Base-by-base conservation (phyloP, 1,140 invertebrate genomes). In the Bacillus rossius region DNA sequence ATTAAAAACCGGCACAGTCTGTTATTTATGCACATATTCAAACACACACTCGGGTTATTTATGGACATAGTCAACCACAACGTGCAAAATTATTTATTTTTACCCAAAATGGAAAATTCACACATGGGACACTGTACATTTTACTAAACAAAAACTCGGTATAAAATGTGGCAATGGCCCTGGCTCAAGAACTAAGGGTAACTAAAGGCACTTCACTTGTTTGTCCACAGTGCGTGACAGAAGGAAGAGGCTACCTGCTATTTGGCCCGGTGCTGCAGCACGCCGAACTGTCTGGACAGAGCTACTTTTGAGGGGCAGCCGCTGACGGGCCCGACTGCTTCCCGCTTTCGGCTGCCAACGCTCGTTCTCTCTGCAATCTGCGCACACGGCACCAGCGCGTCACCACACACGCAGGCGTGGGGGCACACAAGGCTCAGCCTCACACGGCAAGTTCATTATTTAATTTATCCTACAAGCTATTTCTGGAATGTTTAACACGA, bases 311-410 rank as follows among this genome's bases (percentile, higher is more conserved):
- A 45, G 19, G 64, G 64, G 48, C 62, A 66, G 49, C 64, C 62
- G 59, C 65, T 64, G 37, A 41, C 59, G 40, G 63, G 63, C 37
- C 64, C 65, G 22, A 55, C 65, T 65, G 69, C 69, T 54, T 76
- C 75, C 73, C 74, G 69, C 62, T 75, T 76, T 76, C 74, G 64
- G 71, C 73, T 69, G 72, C 73, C 65, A 73, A 68, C 61, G 75
- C 75, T 71, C 75, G 75, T 65, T 77, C 75, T 76, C 63, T 77
- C 75, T 77, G 75, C 64, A 77, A 77, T 70, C 75, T 77, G 58
- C 8, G 22, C 22, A 47, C 37, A n/a, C 34, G 49, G 13, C 2
- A 19, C 22, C 34, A 52, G 10, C 7, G 22, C 22, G 23, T 17
- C 1, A 52, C 17, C 23, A 34, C 16, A 8, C 25, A 37, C 25